phyloP scores from a whole-genome alignment of 2,888 invertebrate genomes.

The Drosophila fulvimacula region DNA sequence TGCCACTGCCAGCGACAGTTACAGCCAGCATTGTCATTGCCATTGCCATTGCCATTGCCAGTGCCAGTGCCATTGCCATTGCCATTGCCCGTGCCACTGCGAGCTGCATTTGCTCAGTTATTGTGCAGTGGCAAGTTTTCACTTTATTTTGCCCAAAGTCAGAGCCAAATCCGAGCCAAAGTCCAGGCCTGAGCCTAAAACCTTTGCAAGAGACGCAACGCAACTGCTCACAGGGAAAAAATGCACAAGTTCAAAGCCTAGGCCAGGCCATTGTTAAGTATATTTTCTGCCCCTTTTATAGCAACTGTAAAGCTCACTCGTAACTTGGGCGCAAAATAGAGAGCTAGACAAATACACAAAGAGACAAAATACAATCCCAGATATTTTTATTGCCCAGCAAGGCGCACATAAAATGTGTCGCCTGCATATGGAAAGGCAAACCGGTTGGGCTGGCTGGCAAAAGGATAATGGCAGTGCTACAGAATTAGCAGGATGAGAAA shows the following conservation, averaged over 20 bases:
- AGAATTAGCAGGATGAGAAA: conserved; percentile 62
- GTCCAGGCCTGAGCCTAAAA: conserved; percentile 64
- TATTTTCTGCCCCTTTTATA: conserved; percentile 22
- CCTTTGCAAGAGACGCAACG: conserved; percentile 20
- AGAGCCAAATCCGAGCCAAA: conserved; percentile 55
- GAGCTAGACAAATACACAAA: conserved; percentile 38
- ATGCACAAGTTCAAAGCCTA: conserved; percentile 68
- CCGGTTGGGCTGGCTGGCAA: conserved; percentile 5
- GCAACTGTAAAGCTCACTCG: conserved; percentile 54
- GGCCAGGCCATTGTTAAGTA: conserved; percentile 60
- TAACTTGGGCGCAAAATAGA: conserved; percentile 59
- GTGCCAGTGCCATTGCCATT: conserved; percentile 15
- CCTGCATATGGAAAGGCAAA: conserved; percentile 55
- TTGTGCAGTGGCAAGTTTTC: conserved; percentile 65
- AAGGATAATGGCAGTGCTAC: conserved; percentile 31
- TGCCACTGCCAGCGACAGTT: conserved; percentile 20
- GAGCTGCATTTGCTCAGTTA: conserved; percentile 37
- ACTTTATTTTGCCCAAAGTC: conserved; percentile 68
- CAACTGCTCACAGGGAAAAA: conserved; percentile 37
- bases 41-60: conserved; percentile 25
- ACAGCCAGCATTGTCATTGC: conserved; percentile 18
- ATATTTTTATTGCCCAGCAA: conserved; percentile 73
- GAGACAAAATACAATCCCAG: conserved; percentile 68
- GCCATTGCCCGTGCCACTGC: too few species aligned
- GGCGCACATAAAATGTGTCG: conserved; percentile 74